Evolutionary conservation across 2,797 vertebrate genomes (phyloP), one percentile per base, ranked within the genome.

Genomic region (Crenuchus spilurus): DNA sequence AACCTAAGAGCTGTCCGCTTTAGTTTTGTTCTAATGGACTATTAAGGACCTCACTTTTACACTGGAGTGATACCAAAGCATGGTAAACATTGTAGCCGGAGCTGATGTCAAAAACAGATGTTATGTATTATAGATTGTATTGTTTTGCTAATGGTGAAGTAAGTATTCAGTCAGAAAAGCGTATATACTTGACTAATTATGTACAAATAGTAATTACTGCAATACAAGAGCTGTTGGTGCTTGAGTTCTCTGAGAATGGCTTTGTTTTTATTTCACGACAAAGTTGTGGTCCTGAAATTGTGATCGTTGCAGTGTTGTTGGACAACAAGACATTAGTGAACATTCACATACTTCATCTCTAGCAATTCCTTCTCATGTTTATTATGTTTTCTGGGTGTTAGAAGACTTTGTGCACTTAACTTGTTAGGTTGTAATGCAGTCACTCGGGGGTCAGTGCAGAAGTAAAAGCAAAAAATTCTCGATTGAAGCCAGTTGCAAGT

Each of bases 221-320:
- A 62, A n/a, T 3, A 22, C 14, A n/a, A 28, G 11, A 41, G 20
- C 13, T 4, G 11, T 8, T 42, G 57, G 18, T 13, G 11, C 37
- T 26, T 6, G 57, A 26, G 60, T 51, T 72, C 10, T 72, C 37
- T 11, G 0, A 28, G 16, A 16, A 37, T 46, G 1, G 8, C 24
- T 63, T 30, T 7, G 31, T 20, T 39, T 52, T 9, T 41, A 4
- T 26, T n/a, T n/a, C n/a, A n/a, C n/a, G n/a, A n/a, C n/a, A n/a
- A 20, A 62, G 46, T 62, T 44, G 69, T 52, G 41, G n/a, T 61
- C 14, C 28, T 37, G 61, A 55, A 35, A 14, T 42, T 52, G 11
- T 52, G 24, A 63, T 64, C 24, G 26, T 24, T 41, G 31, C 48
- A 46, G 26, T 16, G 31, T 67, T 30, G 54, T 18, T 9, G 16